phyloP scores from a whole-genome alignment of 2,888 invertebrate genomes.

The Parasteatoda lunata region DNA sequence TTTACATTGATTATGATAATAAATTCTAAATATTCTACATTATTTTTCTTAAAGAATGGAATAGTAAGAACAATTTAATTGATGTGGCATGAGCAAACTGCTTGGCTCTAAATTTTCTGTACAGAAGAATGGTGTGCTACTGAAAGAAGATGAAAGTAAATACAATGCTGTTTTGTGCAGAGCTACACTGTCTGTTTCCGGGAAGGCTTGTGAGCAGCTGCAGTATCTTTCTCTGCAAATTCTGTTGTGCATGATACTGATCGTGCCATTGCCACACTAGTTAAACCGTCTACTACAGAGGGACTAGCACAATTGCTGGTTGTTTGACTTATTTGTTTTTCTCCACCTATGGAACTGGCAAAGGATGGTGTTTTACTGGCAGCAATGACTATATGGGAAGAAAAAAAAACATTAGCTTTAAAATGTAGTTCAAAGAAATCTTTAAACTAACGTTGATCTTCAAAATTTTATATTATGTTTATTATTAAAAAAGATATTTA shows the following conservation, averaged over 20 bases:
- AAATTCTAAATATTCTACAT: too few relatives aligned
- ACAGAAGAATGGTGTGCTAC: too few relatives aligned
- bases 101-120: too few relatives aligned
- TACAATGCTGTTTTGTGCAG: background rate
- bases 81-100: too few relatives aligned
- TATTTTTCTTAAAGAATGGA: too few relatives aligned
- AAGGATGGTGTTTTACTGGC: constrained; percentile 61
- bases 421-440: background rate
- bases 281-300: constrained; percentile 52
- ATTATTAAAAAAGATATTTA: too few relatives aligned
- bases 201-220: constrained; percentile 7
- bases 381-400: constrained; percentile 41
- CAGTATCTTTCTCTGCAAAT: constrained; percentile 21
- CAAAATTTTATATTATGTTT: too few relatives aligned
- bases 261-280: constrained; percentile 54
- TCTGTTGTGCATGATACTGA: constrained; percentile 56
- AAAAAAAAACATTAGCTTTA: background rate
- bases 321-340: constrained; percentile 34
- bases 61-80: too few relatives aligned
- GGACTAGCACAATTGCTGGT: constrained; percentile 48
- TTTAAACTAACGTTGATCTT: too few relatives aligned
- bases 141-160: background rate
- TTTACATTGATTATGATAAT: too few relatives aligned
- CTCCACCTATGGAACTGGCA: constrained; percentile 56
- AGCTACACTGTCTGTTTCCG: constrained; percentile 30